Evolutionary conservation across 2,113 vertebrate genomes (phyloP), one percentile per base, ranked within the genome.

Genomic region (Plestiodon gilberti): DNA sequence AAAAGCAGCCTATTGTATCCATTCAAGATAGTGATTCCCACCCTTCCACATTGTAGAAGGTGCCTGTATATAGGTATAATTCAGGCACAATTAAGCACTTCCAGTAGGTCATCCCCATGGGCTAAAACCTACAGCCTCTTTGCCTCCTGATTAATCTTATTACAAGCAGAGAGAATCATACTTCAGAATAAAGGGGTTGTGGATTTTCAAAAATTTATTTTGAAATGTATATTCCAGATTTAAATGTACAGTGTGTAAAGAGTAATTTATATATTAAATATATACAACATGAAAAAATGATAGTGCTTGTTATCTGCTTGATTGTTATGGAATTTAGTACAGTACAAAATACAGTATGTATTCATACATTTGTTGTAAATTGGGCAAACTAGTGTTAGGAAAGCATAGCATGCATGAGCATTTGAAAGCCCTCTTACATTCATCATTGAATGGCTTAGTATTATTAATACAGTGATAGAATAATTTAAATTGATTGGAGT

Each of bases 331-430:
- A 4, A 0, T 90, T 71, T 75, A 86, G 78, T 86, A 88, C 83
- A 82, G 91, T n/a, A n/a, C n/a, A n/a, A n/a, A n/a, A n/a, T n/a
- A n/a, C n/a, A 87, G 90, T 88, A 14, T 2, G 5, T 79, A 30
- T 83, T 78, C 13, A 28, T 78, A 82, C 92, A 85, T 95, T 85
- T 67, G 76, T 83, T 82, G 65, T 25, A 76, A 61, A 62, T 90
- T 84, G 48, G 1, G 35, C 35, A 55, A 30, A 55, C 52, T 28
- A 15, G 83, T 89, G 81, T 88, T 85, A 77, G 55, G 71, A 84
- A 88, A 88, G 35, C 5, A 83, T 84, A 84, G 69, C 77, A 85
- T 55, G 84, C n/a, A 82, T 81, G 57, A 83, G 67, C 85, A 85
- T 9, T 70, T 78, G 2, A 35, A 84, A 61, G 33, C 13, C 82